Evolutionary conservation across 2,888 invertebrate genomes (phyloP).

Genomic region (Portevinia maculata): DNA sequence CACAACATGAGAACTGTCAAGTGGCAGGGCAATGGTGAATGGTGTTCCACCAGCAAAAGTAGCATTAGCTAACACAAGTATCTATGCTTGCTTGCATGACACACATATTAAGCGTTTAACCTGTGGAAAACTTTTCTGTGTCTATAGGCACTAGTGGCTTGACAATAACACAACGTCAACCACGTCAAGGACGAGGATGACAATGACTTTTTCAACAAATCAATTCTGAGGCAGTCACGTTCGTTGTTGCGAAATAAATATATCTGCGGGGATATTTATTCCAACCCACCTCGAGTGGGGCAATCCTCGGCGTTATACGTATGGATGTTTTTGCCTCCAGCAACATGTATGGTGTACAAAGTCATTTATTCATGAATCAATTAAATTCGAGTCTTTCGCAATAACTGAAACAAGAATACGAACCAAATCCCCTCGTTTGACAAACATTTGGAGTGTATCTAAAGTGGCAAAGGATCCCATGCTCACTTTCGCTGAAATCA

Average conservation of each 20-base stretch:
- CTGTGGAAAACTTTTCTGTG: slow-evolving; percentile 68
- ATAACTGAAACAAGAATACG: slow-evolving; percentile 13
- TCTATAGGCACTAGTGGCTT: slow-evolving; percentile 44
- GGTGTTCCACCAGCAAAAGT: slow-evolving; percentile 27
- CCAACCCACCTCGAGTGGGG: neutral
- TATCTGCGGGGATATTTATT: slow-evolving; percentile 56
- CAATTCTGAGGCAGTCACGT: slow-evolving; percentile 58
- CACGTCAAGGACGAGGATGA: slow-evolving; percentile 12
- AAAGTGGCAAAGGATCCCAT: neutral
- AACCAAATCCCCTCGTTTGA: too few relatives aligned
- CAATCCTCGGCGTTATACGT: neutral
- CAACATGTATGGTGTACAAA: slow-evolving; percentile 32
- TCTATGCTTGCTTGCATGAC: slow-evolving; percentile 46
- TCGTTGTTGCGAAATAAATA: slow-evolving; percentile 49
- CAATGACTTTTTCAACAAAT: slow-evolving; percentile 67
- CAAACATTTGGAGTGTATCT: neutral
- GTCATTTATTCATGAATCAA: slow-evolving; percentile 59
- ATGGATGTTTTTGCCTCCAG: slow-evolving; percentile 7
- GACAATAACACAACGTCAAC: slow-evolving; percentile 36
- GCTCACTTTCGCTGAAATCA: neutral
- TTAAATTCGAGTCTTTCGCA: slow-evolving; percentile 43
- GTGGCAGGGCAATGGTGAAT: slow-evolving; percentile 24
- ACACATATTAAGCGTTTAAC: slow-evolving; percentile 61
- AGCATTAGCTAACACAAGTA: slow-evolving; percentile 16
- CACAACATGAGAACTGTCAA: slow-evolving; percentile 25